These are phyloP conservation scores for Proisotoma minuta DNA, from an alignment of 2,888 invertebrate genomes.

Conservation along the genomic window DNA sequence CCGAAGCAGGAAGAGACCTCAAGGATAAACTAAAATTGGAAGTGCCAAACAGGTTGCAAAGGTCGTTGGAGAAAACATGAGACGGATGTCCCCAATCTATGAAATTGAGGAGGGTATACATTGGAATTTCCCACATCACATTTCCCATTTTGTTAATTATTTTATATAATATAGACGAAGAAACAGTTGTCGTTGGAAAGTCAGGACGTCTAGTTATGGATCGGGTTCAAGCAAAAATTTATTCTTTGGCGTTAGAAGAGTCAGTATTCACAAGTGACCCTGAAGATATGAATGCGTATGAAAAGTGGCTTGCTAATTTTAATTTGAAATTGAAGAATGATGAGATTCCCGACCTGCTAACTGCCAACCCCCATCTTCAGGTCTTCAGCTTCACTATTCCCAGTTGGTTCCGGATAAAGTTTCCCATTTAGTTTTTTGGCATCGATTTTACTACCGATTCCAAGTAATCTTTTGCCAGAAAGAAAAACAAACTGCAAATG, in stretches of 20 bases:
- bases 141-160: too few relatives aligned
- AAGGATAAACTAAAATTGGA: constrained; percentile 46
- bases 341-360: constrained; percentile 38
- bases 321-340: constrained; percentile 41
- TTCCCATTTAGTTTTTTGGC: constrained; percentile 46
- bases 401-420: constrained; percentile 46
- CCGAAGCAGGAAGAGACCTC: constrained; percentile 45
- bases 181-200: constrained; percentile 27
- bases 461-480: constrained; percentile 31
- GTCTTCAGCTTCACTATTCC: constrained; percentile 40
- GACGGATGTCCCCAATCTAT: constrained; percentile 47
- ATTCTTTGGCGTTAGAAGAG: constrained; percentile 41
- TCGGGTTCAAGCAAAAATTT: constrained; percentile 44
- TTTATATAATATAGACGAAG: constrained; percentile 35
- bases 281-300: constrained; percentile 39
- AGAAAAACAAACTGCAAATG: constrained; percentile 8
- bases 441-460: constrained; percentile 44
- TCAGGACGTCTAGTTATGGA: constrained; percentile 27
- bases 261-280: constrained; percentile 44
- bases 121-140: constrained; percentile 1
- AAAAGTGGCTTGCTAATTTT: constrained; percentile 42
- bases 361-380: constrained; percentile 43
- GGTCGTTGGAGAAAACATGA: constrained; percentile 40
- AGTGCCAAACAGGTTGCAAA: constrained; percentile 39
- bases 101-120: constrained; percentile 41